phyloP scores from a whole-genome alignment of 2,888 invertebrate genomes.

The Pemphredon lugubris region DNA sequence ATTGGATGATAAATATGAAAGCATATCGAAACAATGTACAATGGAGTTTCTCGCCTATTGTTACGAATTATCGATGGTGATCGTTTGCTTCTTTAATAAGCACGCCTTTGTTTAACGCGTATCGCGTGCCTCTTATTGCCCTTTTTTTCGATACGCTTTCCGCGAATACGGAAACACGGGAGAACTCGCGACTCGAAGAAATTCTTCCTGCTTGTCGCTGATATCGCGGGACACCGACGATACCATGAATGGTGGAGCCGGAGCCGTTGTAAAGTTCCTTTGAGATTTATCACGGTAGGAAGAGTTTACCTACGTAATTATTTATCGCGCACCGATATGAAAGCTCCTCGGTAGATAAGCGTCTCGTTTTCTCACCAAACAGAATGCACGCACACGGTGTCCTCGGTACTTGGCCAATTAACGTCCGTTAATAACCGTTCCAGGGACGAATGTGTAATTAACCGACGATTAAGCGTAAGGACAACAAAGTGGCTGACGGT shows the following conservation, averaged over 20 bases:
- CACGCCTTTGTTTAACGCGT: slow-evolving; percentile 48
- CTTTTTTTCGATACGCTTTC: slow-evolving; percentile 31
- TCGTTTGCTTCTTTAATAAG: slow-evolving; percentile 56
- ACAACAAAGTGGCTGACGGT: slow-evolving; percentile 1
- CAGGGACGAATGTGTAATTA: slow-evolving; percentile 30
- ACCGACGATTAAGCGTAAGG: slow-evolving; percentile 18
- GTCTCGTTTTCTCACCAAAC: slow-evolving; percentile 21
- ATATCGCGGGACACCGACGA: slow-evolving; percentile 30
- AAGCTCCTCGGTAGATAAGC: slow-evolving; percentile 1
- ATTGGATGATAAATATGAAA: slow-evolving; percentile 50
- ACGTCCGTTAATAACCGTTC: slow-evolving; percentile 36
- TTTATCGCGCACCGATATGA: slow-evolving; percentile 39
- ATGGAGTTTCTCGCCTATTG: slow-evolving; percentile 56
- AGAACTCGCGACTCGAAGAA: slow-evolving; percentile 8
- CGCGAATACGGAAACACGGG: slow-evolving; percentile 46
- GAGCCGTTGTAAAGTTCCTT: background rate
- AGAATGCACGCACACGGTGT: background rate
- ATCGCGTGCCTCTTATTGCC: background rate
- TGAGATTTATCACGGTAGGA: slow-evolving; percentile 49
- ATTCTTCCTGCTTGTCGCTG: slow-evolving; percentile 22
- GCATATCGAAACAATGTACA: slow-evolving; percentile 52
- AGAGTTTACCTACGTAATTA: slow-evolving; percentile 49
- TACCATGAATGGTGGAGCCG: slow-evolving; percentile 30
- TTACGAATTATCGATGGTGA: slow-evolving; percentile 53
- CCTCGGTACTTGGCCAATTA: slow-evolving; percentile 30